Evolutionary conservation across 2,113 vertebrate species (phyloP).

Genomic region (Octodon degus): DNA sequence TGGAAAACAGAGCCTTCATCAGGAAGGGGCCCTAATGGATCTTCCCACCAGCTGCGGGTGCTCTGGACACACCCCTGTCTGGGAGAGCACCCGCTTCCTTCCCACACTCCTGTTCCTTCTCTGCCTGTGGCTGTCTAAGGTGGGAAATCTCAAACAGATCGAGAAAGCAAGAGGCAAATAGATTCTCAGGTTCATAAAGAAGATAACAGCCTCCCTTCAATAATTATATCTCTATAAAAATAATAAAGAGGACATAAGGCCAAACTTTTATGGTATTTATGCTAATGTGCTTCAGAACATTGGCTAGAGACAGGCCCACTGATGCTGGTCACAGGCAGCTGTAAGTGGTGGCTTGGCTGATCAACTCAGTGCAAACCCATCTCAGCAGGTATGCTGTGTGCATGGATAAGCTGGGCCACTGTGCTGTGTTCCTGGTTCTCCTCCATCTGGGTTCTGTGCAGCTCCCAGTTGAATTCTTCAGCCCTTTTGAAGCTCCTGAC

Average conservation of each 20-base stretch:
- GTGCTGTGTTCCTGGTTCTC: not conserved
- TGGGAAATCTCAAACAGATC: not conserved
- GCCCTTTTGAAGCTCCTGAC: not conserved
- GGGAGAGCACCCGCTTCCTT: not conserved
- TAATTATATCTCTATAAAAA: slow-evolving; percentile 83
- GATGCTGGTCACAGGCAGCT: slow-evolving; percentile 62
- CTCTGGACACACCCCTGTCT: not conserved
- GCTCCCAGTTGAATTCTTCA: not conserved
- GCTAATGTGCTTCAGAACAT: slow-evolving; percentile 73
- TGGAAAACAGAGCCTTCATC: slow-evolving; percentile 35
- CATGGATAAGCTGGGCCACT: not conserved
- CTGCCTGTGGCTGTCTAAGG: not conserved
- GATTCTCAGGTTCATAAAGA: slow-evolving; percentile 81
- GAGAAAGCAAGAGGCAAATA: slow-evolving; percentile 59
- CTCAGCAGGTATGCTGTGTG: slow-evolving; percentile 5
- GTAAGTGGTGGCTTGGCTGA: not conserved
- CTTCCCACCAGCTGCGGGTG: accelerated
- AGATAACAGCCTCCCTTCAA: slow-evolving; percentile 80
- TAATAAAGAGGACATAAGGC: slow-evolving; percentile 77
- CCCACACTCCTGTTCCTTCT: not conserved
- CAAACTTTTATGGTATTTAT: slow-evolving; percentile 77
- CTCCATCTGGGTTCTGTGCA: not conserved
- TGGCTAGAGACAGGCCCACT: slow-evolving; percentile 7
- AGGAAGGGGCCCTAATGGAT: not conserved
- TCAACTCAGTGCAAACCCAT: slow-evolving; percentile 13